Conservation (phyloP, 2,797 vertebrate genomes). For the Sebastes aleutianus region DNA sequence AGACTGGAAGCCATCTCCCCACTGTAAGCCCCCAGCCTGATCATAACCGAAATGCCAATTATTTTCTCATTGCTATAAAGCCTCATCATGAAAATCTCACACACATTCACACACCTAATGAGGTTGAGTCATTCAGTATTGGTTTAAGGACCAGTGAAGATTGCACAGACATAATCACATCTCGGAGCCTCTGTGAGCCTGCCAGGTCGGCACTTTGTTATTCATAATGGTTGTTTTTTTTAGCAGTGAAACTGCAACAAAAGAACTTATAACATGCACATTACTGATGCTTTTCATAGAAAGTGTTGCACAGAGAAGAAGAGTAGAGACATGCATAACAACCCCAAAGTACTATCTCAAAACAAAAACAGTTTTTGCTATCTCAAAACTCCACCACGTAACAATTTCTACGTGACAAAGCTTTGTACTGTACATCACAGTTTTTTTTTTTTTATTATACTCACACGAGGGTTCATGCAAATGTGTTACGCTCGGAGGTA, state of each 20-base stretch:
- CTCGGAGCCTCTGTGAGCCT: constrained; percentile 41
- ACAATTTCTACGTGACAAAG: background rate
- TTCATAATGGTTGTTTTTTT: constrained; percentile 15
- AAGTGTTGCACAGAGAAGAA: background rate
- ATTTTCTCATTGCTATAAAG: constrained; percentile 58
- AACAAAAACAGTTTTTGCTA: background rate
- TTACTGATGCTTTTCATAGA: background rate
- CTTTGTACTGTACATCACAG: background rate
- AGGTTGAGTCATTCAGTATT: constrained; percentile 51
- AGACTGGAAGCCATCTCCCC: constrained; percentile 62
- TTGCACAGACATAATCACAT: constrained; percentile 53
- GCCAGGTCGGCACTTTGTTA: constrained; percentile 47
- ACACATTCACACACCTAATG: constrained; percentile 53
- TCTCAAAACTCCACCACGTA: background rate
- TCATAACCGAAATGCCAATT: constrained; percentile 66
- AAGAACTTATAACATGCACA: constrained; percentile 5
- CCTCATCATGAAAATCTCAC: constrained; percentile 49
- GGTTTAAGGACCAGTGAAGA: constrained; percentile 51
- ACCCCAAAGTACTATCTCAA: background rate
- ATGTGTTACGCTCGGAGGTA: constrained; percentile 56
- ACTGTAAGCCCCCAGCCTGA: constrained; percentile 54
- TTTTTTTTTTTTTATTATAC: constrained; percentile 43
- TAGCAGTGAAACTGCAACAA: constrained; percentile 10
- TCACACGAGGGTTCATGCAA: constrained; percentile 63
- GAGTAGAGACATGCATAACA: background rate